These are phyloP conservation scores for Lasioglossum albipes DNA, from an alignment of 1,140 invertebrate species.

Conservation along the genomic window DNA sequence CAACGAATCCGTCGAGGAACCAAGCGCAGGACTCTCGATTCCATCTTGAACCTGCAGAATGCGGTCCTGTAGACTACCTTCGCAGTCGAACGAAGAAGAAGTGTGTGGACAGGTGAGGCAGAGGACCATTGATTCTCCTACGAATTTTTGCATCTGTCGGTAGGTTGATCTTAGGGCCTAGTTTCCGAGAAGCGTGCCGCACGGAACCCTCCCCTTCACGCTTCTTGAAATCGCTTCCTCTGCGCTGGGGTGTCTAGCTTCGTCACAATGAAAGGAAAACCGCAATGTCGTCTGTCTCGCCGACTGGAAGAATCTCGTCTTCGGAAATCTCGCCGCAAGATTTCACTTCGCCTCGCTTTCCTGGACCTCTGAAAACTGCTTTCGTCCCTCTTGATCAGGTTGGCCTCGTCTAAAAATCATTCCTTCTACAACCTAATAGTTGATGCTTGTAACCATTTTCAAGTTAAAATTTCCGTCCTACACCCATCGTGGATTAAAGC, in stretches of 20 bases:
- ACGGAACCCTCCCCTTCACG: constrained; percentile 20
- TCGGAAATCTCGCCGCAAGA: neutral
- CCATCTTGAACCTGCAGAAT: constrained; percentile 40
- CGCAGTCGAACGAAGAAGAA: constrained; percentile 49
- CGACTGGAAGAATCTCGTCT: constrained; percentile 15
- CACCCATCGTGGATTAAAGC: no score
- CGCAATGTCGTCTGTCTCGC: constrained; percentile 15
- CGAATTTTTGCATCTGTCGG: constrained; percentile 78
- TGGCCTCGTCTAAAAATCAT: no score
- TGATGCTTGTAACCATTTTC: no score
- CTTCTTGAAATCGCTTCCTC: constrained; percentile 24
- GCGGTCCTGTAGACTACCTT: constrained; percentile 44
- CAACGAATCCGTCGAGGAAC: constrained; percentile 37
- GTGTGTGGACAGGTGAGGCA: constrained; percentile 77
- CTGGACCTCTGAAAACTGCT: neutral
- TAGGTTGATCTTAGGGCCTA: constrained; percentile 69
- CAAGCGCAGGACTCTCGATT: neutral
- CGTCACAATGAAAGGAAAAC: constrained; percentile 27
- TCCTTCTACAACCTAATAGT: no score
- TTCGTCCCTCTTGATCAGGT: neutral
- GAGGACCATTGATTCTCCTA: constrained; percentile 69
- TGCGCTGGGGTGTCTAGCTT: neutral
- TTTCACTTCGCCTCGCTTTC: neutral
- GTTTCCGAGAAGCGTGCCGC: constrained; percentile 70
- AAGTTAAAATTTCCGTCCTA: no score